Percentiles rank a stretch among this genome's conserved stretches.
Evolutionary conservation across 1,140 invertebrate species (phyloP).

Genomic region (Varroa destructor): DNA sequence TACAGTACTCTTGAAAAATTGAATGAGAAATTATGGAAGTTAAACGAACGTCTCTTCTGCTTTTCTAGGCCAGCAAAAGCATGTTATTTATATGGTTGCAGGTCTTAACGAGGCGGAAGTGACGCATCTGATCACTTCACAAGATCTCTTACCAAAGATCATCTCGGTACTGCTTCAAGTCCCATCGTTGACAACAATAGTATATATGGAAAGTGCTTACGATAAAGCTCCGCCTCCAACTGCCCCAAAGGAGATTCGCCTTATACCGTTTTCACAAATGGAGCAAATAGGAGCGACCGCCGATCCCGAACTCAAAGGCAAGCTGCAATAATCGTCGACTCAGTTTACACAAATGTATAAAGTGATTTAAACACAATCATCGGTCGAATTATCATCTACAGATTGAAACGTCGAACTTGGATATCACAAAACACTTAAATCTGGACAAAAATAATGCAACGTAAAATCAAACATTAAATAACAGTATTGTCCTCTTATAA

Average conservation of each 20-base stretch:
- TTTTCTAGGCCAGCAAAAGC: not conserved
- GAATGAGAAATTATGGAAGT: no score
- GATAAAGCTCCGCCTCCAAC: not conserved
- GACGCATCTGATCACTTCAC: slow-evolving; percentile 39
- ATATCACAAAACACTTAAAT: no score
- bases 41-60: no score
- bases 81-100: slow-evolving; percentile 53
- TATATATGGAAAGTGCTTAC: slow-evolving; percentile 10
- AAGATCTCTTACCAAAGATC: slow-evolving; percentile 10
- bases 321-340: not conserved
- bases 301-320: slow-evolving; percentile 4
- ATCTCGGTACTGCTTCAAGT: not conserved
- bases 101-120: slow-evolving; percentile 94
- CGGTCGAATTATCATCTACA: no score
- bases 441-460: no score
- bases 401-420: no score
- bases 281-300: not conserved
- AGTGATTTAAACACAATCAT: no score
- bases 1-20: no score
- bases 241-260: not conserved
- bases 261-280: slow-evolving; percentile 20
- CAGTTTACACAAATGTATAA: no score
- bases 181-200: not conserved
- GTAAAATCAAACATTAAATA: no score
- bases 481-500: no score